phyloP scores from a whole-genome alignment of 2,797 vertebrate genomes.

The Scleropages formosus region DNA sequence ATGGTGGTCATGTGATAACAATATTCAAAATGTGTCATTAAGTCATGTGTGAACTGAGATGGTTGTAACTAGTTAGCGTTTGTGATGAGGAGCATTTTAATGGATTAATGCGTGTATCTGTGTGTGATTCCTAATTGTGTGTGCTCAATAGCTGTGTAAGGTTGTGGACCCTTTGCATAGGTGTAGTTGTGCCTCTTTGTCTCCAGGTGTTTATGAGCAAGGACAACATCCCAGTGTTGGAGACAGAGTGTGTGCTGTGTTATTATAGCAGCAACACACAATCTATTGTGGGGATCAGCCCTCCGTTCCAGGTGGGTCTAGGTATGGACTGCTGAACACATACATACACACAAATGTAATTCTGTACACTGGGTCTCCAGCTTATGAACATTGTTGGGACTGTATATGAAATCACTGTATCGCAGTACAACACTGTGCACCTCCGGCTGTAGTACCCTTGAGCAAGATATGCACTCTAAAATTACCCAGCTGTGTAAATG shows the following conservation, averaged over 20 bases:
- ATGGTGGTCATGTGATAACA: too few relatives aligned
- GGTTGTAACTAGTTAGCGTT: neutral
- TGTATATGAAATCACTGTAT: too few relatives aligned
- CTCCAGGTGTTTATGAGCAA: conserved; percentile 84
- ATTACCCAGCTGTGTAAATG: too few relatives aligned
- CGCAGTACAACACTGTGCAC: neutral
- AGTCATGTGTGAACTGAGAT: neutral
- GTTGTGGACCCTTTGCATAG: neutral
- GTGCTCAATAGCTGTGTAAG: too few relatives aligned
- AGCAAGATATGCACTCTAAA: too few relatives aligned
- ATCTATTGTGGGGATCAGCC: conserved; percentile 84
- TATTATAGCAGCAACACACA: conserved; percentile 81
- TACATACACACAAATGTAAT: neutral
- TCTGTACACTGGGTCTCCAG: too few relatives aligned
- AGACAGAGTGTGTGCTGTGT: conserved; percentile 84
- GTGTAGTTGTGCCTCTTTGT: too few relatives aligned
- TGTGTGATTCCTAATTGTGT: neutral
- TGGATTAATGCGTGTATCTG: too few relatives aligned
- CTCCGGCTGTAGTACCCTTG: too few relatives aligned
- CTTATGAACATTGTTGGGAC: too few relatives aligned
- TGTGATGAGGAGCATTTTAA: too few relatives aligned
- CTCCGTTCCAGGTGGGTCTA: conserved; percentile 81
- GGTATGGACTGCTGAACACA: neutral
- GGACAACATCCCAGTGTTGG: conserved; percentile 75
- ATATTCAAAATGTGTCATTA: neutral